Conservation (phyloP, 2,113 vertebrate species). For the Atlantisia rogersi region DNA sequence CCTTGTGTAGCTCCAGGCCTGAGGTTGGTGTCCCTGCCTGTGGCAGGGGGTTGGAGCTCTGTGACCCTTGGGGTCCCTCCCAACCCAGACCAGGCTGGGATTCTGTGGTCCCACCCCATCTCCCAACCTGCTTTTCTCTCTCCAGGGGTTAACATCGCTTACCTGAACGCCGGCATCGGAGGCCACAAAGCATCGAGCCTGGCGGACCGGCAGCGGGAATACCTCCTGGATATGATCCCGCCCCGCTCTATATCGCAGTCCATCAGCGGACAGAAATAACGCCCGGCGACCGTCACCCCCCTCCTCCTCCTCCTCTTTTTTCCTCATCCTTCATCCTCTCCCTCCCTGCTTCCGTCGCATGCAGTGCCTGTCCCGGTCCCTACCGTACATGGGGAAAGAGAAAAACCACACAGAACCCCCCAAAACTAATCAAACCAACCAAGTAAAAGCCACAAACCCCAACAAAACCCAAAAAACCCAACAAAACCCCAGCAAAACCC, state of each 20-base stretch:
- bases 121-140: background rate
- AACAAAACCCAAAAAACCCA: too few species aligned
- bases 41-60: too few species aligned
- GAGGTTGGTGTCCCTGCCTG: too few species aligned
- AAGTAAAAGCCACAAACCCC: too few species aligned
- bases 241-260: slow-evolving; percentile 97
- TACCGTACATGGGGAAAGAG: slow-evolving; percentile 79
- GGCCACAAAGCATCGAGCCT: slow-evolving; percentile 92
- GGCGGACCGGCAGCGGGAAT: slow-evolving; percentile 96
- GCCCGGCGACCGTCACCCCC: slow-evolving; percentile 37
- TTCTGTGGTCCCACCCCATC: too few species aligned
- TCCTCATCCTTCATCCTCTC: background rate
- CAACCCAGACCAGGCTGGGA: too few species aligned
- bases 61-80: too few species aligned
- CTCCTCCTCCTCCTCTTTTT: too few species aligned
- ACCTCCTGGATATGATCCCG: slow-evolving; percentile 98
- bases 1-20: too few species aligned
- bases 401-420: slow-evolving; percentile 44
- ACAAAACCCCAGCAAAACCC: too few species aligned
- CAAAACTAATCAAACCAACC: background rate
- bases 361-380: slow-evolving; percentile 93
- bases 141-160: slow-evolving; percentile 93
- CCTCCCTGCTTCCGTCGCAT: slow-evolving; percentile 81
- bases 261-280: slow-evolving; percentile 96
- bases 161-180: slow-evolving; percentile 93